phyloP scores from a whole-genome alignment of 2,113 vertebrate species.

The Ia io region DNA sequence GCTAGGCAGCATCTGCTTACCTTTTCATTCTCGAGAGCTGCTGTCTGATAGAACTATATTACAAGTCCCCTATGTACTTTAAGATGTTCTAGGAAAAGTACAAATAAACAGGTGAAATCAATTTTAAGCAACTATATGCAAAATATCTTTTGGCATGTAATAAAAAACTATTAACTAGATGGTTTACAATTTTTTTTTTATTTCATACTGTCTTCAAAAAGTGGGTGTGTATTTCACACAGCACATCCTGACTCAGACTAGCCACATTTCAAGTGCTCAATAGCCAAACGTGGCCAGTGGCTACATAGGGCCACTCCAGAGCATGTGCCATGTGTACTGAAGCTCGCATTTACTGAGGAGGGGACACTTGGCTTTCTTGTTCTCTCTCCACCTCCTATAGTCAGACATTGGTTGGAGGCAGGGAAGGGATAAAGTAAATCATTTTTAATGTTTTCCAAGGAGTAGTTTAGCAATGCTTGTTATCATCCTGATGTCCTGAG shows the following conservation, averaged over 20 bases:
- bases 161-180: slow-evolving; percentile 19
- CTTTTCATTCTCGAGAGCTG: not conserved
- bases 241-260: not conserved
- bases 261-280: not conserved
- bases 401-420: not conserved
- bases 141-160: not conserved
- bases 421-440: not conserved
- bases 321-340: not conserved
- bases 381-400: not conserved
- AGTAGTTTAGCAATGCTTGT: not conserved
- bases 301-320: not conserved
- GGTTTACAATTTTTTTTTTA: not conserved
- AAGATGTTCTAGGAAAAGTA: not conserved
- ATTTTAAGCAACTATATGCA: not conserved
- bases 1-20: not conserved
- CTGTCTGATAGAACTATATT: not conserved
- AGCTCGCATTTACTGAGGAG: not conserved
- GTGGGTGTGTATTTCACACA: not conserved
- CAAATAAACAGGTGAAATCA: not conserved
- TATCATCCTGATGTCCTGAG: not conserved
- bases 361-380: not conserved
- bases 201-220: not conserved
- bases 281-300: not conserved
- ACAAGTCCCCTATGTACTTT: not conserved
- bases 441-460: not conserved